Evolutionary conservation across 2,888 invertebrate genomes (phyloP).

Genomic region (Nomada lathburiana): DNA sequence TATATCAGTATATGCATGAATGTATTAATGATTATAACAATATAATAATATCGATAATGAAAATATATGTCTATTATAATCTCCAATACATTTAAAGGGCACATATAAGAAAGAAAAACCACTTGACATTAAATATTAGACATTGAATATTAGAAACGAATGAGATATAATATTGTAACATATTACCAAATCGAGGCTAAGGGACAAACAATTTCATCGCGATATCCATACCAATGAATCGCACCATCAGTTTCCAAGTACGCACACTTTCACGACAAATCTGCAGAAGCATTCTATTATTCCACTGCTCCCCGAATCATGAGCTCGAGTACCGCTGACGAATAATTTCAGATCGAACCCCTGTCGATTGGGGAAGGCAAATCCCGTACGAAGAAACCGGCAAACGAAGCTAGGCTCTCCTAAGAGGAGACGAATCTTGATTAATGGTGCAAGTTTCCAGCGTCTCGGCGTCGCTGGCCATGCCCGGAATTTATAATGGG

Average conservation of each 20-base stretch:
- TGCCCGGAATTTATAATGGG: constrained; percentile 80
- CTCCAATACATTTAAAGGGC: background rate
- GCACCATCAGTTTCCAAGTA: background rate
- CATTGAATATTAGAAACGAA: no score
- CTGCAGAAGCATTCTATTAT: background rate
- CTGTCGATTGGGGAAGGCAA: constrained; percentile 8
- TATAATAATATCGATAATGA: no score
- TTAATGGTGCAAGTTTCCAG: constrained; percentile 82
- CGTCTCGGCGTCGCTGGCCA: constrained; percentile 59
- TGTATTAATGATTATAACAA: no score
- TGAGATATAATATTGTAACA: no score
- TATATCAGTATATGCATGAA: no score
- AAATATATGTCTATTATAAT: no score
- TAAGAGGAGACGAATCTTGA: constrained; percentile 81
- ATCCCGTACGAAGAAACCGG: constrained; percentile 11
- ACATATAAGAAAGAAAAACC: background rate
- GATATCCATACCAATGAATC: background rate
- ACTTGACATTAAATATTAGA: no score
- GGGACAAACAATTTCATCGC: background rate
- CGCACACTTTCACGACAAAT: background rate
- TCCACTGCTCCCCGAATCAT: background rate
- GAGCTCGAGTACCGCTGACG: background rate
- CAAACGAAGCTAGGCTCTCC: constrained; percentile 24
- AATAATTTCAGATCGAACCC: constrained; percentile 36
- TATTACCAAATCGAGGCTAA: no score